Conservation (phyloP, 64 coral and sea anemone genomes). For the Montipora cactus region DNA sequence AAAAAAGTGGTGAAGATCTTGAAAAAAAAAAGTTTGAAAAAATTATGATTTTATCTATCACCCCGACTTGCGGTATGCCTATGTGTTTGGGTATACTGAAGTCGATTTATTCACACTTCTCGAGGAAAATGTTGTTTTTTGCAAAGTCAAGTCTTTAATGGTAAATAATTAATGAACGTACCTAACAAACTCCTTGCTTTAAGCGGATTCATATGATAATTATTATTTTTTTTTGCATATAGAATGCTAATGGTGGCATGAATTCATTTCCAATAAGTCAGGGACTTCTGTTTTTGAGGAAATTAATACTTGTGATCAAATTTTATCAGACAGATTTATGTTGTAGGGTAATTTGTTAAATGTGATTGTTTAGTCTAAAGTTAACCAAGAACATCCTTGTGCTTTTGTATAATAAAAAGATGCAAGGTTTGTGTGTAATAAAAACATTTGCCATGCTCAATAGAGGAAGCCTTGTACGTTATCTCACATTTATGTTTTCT, state of each 20-base stretch:
- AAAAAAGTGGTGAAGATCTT: not conserved
- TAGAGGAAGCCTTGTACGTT: no score
- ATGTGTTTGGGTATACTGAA: no score
- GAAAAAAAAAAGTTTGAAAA: not conserved
- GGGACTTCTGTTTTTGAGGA: not conserved
- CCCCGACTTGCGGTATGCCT: not conserved
- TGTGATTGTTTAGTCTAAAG: not conserved
- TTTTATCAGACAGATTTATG: not conserved
- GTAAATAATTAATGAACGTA: constrained; percentile 49
- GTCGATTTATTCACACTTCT: no score
- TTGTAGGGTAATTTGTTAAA: not conserved
- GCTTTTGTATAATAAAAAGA: not conserved
- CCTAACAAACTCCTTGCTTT: not conserved
- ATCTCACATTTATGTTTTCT: not conserved
- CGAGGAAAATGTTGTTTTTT: not conserved
- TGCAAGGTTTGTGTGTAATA: not conserved
- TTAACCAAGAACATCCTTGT: not conserved
- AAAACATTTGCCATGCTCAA: not conserved
- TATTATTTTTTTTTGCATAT: not conserved
- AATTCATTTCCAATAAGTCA: not conserved
- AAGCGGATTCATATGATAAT: not conserved
- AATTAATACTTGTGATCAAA: not conserved
- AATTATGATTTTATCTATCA: not conserved
- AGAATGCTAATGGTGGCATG: not conserved
- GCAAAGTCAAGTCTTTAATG: constrained; percentile 30